Evolutionary conservation across 1,140 invertebrate species (phyloP).

Genomic region (Amyelois transitella): DNA sequence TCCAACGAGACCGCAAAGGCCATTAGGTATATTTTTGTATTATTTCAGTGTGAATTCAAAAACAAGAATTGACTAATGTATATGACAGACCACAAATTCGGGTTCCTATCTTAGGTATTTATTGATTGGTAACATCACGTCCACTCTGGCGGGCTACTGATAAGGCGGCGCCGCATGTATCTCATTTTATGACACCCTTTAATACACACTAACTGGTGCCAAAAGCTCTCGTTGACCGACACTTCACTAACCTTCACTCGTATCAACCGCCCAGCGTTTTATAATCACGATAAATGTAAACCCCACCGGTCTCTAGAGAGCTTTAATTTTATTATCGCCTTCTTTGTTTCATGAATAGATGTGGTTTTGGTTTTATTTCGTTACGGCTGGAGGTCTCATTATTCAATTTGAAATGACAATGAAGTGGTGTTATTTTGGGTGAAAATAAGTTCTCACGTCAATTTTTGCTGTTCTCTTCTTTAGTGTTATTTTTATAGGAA

Average conservation of each 20-base stretch:
- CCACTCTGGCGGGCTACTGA: conserved; percentile 15
- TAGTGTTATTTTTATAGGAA: too few relatives aligned
- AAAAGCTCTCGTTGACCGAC: conserved; percentile 62
- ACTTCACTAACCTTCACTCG: conserved; percentile 51
- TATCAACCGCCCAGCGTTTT: conserved; percentile 45
- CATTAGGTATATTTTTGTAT: too few relatives aligned
- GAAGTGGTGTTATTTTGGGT: too few relatives aligned
- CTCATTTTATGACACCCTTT: conserved; percentile 36
- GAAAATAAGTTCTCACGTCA: too few relatives aligned
- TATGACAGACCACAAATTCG: neutral
- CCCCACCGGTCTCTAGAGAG: conserved; percentile 7
- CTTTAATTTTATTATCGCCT: conserved; percentile 57
- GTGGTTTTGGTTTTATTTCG: conserved; percentile 2
- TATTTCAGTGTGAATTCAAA: too few relatives aligned
- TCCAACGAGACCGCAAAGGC: too few relatives aligned
- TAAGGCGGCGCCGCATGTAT: conserved; percentile 47
- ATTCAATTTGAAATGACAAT: conserved; percentile 1
- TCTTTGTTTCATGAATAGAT: conserved; percentile 35
- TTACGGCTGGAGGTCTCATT: conserved; percentile 3
- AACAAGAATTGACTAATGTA: too few relatives aligned
- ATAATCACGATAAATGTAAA: conserved; percentile 43
- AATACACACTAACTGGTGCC: conserved; percentile 53
- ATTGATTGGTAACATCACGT: neutral
- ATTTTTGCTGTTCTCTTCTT: too few relatives aligned
- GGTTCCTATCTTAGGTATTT: neutral